These are phyloP conservation scores for Melanotaenia boesemani DNA, from an alignment of 2,797 vertebrate species.

Conservation along the genomic window DNA sequence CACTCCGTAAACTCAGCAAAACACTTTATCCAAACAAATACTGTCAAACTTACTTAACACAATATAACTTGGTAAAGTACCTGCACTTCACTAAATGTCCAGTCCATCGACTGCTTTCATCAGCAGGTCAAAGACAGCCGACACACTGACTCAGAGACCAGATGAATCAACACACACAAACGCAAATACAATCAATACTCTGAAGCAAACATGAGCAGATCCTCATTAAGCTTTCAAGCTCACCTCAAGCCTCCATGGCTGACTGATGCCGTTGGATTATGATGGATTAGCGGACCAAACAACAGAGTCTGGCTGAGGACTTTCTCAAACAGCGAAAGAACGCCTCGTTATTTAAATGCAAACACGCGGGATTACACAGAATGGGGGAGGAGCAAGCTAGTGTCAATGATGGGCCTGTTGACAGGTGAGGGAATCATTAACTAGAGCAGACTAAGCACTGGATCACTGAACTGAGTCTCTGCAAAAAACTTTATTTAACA, in stretches of 20 bases:
- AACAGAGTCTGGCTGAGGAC: constrained; percentile 38
- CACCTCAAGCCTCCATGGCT: constrained; percentile 57
- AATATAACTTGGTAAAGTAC: background rate
- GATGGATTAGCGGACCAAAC: constrained; percentile 58
- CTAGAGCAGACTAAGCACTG: constrained; percentile 6
- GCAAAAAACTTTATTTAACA: background rate
- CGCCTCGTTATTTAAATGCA: constrained; percentile 42
- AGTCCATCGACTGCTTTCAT: background rate
- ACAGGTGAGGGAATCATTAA: constrained; percentile 76
- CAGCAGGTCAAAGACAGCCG: background rate
- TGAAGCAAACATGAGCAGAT: constrained; percentile 22
- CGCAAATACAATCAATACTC: constrained; percentile 9
- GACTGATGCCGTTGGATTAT: constrained; percentile 32
- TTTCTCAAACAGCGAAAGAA: constrained; percentile 47
- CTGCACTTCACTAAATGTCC: background rate
- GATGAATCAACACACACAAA: constrained; percentile 6
- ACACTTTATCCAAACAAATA: background rate
- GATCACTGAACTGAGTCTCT: constrained; percentile 26
- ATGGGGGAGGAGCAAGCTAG: constrained; percentile 38
- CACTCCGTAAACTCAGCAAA: background rate
- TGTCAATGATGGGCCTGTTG: constrained; percentile 46
- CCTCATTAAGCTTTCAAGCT: constrained; percentile 53
- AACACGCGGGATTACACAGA: constrained; percentile 38
- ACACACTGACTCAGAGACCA: constrained; percentile 4
- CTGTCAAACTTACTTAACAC: background rate